These are phyloP conservation scores for Eutolmus rufibarbis DNA, from an alignment of 2,888 invertebrate genomes.

Conservation along the genomic window DNA sequence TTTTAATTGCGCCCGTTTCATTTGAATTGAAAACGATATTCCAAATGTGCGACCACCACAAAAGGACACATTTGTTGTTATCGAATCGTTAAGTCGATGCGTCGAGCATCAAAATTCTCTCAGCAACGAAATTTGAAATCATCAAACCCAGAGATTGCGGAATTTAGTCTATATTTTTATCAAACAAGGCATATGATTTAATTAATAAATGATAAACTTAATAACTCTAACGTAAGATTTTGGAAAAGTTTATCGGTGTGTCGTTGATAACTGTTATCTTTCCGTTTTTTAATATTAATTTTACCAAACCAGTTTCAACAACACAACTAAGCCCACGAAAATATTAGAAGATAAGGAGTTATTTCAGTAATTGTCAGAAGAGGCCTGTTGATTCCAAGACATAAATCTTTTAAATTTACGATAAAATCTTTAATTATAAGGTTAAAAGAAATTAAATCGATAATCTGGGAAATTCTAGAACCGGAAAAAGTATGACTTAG, in stretches of 20 bases:
- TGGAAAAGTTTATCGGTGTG: not conserved
- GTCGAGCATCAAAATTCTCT: too few species aligned
- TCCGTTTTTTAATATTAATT: not conserved
- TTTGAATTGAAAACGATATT: too few species aligned
- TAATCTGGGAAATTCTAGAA: not conserved
- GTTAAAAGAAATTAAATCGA: not conserved
- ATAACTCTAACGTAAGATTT: too few species aligned
- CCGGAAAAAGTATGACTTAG: not conserved
- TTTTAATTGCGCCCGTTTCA: too few species aligned
- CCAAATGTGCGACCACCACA: too few species aligned
- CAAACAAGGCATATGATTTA: not conserved
- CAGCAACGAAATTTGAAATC: too few species aligned
- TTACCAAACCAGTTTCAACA: too few species aligned
- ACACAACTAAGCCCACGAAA: not conserved
- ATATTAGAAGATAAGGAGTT: not conserved
- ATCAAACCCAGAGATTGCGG: too few species aligned
- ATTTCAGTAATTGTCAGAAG: not conserved
- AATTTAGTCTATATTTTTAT: too few species aligned
- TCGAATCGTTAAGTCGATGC: too few species aligned
- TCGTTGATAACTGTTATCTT: not conserved
- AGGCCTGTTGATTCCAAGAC: not conserved
- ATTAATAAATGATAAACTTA: not conserved
- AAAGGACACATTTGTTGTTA: too few species aligned
- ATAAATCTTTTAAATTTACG: not conserved
- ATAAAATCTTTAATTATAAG: not conserved